A percentile compares a stretch with the other conserved stretches of the same genome.
Conservation (phyloP, 2,888 invertebrate species). For the Petrolisthes manimaculis region DNA sequence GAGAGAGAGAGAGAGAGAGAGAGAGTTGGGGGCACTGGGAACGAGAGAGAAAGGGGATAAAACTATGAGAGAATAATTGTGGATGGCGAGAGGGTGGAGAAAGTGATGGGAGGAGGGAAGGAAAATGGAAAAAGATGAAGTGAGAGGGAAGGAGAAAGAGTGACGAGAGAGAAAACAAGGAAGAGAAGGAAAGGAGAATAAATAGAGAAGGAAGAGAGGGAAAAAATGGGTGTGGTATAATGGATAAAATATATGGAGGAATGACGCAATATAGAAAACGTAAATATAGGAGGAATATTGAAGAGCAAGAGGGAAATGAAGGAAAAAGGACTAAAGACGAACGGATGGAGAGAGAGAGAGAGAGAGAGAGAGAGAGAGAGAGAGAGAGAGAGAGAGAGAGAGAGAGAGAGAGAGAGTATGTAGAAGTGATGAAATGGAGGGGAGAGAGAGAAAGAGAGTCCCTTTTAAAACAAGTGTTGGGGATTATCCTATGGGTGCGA, state of each 20-base stretch:
- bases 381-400: neutral
- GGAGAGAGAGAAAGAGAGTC: neutral
- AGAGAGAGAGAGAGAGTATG: neutral
- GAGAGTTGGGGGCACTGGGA: neutral
- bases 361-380: conserved; percentile 4
- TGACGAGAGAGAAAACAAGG: no score
- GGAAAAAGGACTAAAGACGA: neutral
- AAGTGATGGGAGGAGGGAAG: no score
- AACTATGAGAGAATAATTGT: neutral
- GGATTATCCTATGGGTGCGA: no score
- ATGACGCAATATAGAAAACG: no score
- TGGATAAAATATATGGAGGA: no score
- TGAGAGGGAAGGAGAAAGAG: no score
- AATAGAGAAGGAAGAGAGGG: no score
- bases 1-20: neutral
- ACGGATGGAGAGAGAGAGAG: neutral
- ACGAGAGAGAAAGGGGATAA: neutral
- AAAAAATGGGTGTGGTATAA: no score
- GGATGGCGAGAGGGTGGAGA: neutral
- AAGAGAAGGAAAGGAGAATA: no score
- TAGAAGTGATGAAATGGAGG: neutral
- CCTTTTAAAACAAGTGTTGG: no score
- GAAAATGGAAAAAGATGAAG: no score
- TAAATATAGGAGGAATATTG: neutral
- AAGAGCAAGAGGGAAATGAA: neutral